Conservation (phyloP, 2,888 invertebrate genomes). For the Pinctada fucata region DNA sequence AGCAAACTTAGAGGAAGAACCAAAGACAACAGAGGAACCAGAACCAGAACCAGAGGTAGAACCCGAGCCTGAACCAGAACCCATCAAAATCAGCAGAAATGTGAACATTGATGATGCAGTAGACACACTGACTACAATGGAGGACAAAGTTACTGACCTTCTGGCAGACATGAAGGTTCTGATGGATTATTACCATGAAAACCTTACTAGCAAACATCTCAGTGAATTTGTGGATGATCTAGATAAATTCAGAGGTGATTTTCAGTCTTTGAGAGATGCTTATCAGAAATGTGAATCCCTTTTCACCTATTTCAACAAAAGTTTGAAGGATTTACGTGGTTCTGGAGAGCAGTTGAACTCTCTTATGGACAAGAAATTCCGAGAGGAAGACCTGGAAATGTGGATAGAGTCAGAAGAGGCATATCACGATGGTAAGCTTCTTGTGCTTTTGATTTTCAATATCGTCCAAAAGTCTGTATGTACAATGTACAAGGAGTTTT, state of each 20-base stretch:
- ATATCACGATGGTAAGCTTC: conserved; percentile 47
- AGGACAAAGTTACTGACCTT: conserved; percentile 44
- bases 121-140: conserved; percentile 43
- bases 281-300: conserved; percentile 48
- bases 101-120: conserved; percentile 50
- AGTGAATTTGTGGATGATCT: conserved; percentile 52
- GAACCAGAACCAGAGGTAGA: conserved; percentile 26
- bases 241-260: conserved; percentile 57
- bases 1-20: neutral
- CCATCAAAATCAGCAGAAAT: conserved; percentile 42
- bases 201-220: conserved; percentile 46
- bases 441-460: too few relatives aligned
- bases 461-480: too few relatives aligned
- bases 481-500: too few relatives aligned
- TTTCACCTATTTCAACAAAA: conserved; percentile 46
- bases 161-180: conserved; percentile 49
- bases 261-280: conserved; percentile 52
- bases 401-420: conserved; percentile 54
- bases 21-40: conserved; percentile 15
- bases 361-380: conserved; percentile 52
- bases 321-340: conserved; percentile 51
- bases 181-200: conserved; percentile 47
- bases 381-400: conserved; percentile 54
- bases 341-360: conserved; percentile 49
- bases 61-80: conserved; percentile 37